Conservation (phyloP, 1,140 invertebrate genomes). For the Gyrodactylus bullatarudis region DNA sequence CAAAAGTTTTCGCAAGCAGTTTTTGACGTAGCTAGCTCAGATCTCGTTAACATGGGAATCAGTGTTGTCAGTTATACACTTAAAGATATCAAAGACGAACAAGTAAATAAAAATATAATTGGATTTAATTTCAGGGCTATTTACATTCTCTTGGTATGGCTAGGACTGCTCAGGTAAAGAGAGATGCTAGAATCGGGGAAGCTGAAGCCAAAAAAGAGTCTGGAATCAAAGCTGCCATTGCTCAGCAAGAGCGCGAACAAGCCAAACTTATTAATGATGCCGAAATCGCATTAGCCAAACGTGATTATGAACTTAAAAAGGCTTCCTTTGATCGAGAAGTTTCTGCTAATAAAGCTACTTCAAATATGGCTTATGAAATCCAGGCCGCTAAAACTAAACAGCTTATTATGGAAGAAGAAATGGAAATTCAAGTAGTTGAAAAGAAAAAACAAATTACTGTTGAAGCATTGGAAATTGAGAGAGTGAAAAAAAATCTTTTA, state of each 20-base stretch:
- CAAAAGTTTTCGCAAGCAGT: conserved; percentile 84
- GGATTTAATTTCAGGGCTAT: conserved; percentile 36
- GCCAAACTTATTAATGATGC: conserved; percentile 43
- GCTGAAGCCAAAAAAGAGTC: conserved; percentile 36
- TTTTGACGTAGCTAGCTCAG: conserved; percentile 35
- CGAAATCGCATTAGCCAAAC: conserved; percentile 67
- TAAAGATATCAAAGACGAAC: conserved; percentile 81
- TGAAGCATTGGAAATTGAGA: conserved; percentile 21
- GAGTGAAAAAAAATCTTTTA: conserved; percentile 34
- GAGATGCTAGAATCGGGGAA: conserved; percentile 73
- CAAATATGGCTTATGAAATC: conserved; percentile 53
- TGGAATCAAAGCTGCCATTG: conserved; percentile 37
- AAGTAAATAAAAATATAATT: conserved; percentile 2
- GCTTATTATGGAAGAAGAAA: conserved; percentile 70
- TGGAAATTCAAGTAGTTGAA: conserved; percentile 74
- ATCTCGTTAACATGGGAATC: conserved; percentile 86
- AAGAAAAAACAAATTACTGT: conserved; percentile 57
- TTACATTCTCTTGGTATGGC: conserved; percentile 72
- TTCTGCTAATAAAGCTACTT: conserved; percentile 70
- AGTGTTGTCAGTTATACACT: conserved; percentile 76
- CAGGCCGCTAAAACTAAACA: conserved; percentile 81
- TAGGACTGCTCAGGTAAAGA: conserved; percentile 69
- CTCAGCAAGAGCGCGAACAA: conserved; percentile 76
- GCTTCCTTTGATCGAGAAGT: conserved; percentile 83
- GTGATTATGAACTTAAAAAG: conserved; percentile 83